These are phyloP conservation scores for Didymodactylos carnosus DNA, from an alignment of 2,888 invertebrate species.

Conservation along the genomic window DNA sequence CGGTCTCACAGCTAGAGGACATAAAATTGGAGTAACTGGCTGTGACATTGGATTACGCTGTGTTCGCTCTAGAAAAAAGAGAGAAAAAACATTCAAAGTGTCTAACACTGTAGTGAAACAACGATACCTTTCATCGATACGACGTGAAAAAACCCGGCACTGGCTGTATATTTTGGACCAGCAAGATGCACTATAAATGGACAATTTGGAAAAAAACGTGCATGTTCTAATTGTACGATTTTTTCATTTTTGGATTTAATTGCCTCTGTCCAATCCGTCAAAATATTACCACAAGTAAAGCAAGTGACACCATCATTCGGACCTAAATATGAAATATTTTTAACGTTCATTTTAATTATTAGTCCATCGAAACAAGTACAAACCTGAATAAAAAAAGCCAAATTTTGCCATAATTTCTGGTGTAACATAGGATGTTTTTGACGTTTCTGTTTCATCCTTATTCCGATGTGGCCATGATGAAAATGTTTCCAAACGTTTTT, in stretches of 20 bases:
- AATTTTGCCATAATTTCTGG: not conserved
- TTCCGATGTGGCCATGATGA: not conserved
- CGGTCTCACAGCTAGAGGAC: no score
- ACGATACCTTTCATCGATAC: not conserved
- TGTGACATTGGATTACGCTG: not conserved
- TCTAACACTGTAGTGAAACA: no score
- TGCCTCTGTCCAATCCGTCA: not conserved
- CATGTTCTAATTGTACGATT: not conserved
- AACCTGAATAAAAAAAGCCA: not conserved
- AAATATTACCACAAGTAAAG: not conserved
- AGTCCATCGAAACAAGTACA: not conserved
- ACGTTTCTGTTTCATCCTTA: not conserved
- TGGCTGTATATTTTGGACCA: not conserved
- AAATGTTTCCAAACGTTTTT: not conserved
- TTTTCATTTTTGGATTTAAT: not conserved
- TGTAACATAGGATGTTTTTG: not conserved
- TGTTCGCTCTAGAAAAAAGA: not conserved
- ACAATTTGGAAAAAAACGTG: not conserved
- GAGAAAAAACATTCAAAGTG: no score
- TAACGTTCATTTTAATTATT: not conserved
- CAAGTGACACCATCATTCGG: not conserved
- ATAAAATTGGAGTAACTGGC: no score
- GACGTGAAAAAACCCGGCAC: not conserved
- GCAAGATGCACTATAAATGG: not conserved
- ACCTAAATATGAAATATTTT: not conserved